phyloP scores from a whole-genome alignment of 2,888 invertebrate species.

The Antheraea assamensis region DNA sequence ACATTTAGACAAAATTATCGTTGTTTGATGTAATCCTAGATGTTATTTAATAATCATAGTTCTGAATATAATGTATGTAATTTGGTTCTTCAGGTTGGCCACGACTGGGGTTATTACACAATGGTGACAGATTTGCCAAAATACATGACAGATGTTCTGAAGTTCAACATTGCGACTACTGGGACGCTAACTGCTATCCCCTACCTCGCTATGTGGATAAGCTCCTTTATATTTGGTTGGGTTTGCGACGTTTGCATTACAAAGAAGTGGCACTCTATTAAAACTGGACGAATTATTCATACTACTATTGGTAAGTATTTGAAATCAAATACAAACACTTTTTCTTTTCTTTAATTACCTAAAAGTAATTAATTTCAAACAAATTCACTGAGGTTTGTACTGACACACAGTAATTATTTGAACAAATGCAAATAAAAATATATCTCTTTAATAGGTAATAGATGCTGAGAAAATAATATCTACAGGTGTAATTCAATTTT shows the following conservation, averaged over 20 bases:
- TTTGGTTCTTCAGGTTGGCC: conserved; percentile 62
- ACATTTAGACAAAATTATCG: too few relatives aligned
- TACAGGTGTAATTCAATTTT: too few relatives aligned
- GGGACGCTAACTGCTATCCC: conserved; percentile 85
- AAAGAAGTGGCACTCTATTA: conserved; percentile 81
- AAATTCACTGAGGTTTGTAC: too few relatives aligned
- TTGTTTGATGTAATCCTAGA: neutral
- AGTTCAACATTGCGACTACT: conserved; percentile 85
- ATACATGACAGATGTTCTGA: conserved; percentile 86
- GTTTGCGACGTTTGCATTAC: conserved; percentile 86
- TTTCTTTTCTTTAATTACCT: too few relatives aligned
- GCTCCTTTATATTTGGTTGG: conserved; percentile 86
- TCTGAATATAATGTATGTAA: neutral
- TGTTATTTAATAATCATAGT: neutral
- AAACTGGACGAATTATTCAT: conserved; percentile 84
- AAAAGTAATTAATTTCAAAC: too few relatives aligned
- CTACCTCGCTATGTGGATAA: conserved; percentile 86
- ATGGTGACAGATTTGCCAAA: conserved; percentile 88
- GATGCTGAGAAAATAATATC: too few relatives aligned
- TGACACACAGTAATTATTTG: too few relatives aligned
- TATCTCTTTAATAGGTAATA: too few relatives aligned
- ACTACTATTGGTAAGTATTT: conserved; percentile 83
- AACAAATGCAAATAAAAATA: too few relatives aligned
- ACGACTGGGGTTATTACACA: conserved; percentile 87
- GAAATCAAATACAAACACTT: neutral